These are phyloP conservation scores for Podarcis siculus DNA, from an alignment of 2,797 vertebrate genomes.

Conservation along the genomic window DNA sequence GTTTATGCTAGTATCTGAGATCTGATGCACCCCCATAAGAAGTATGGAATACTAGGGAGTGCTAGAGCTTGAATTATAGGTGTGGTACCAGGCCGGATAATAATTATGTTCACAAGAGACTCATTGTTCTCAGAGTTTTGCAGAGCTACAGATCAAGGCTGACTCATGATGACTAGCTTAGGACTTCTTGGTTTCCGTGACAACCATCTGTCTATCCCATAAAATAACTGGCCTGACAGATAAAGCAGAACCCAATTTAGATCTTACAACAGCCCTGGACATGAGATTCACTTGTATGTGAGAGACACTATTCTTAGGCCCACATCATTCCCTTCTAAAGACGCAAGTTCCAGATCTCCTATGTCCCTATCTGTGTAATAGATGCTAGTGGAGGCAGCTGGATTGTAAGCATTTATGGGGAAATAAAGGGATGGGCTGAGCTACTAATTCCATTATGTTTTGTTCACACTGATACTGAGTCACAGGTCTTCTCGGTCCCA, in stretches of 20 bases:
- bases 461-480: too few relatives aligned
- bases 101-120: conserved; percentile 4
- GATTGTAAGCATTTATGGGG: background rate
- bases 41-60: background rate
- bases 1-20: background rate
- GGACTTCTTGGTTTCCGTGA: background rate
- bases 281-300: background rate
- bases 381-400: conserved; percentile 19
- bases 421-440: too few relatives aligned
- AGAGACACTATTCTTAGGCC: background rate
- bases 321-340: background rate
- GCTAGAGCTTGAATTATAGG: background rate
- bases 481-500: too few relatives aligned
- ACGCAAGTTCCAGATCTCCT: background rate
- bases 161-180: conserved; percentile 1
- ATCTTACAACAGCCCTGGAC: background rate
- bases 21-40: background rate
- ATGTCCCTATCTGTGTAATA: background rate
- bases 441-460: too few relatives aligned
- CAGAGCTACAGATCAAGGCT: background rate
- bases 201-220: background rate
- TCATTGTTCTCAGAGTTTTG: conserved; percentile 4
- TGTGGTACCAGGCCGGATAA: background rate
- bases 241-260: background rate
- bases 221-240: background rate